Conservation (phyloP, 2,113 vertebrate species). For the Hirundichthys speculiger region DNA sequence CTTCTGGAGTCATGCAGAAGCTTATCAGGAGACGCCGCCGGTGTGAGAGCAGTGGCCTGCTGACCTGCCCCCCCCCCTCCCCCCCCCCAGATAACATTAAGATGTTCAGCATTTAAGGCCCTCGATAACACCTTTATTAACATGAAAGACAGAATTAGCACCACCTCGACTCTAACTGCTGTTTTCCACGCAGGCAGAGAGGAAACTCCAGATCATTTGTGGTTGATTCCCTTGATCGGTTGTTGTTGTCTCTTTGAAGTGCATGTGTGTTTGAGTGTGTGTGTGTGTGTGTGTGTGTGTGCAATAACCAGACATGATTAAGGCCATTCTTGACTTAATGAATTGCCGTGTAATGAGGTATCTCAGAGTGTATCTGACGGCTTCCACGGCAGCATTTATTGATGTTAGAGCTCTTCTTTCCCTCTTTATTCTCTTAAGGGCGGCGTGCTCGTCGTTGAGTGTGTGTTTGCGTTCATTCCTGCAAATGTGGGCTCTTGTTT, state of each 20-base stretch:
- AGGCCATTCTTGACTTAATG: conserved; percentile 72
- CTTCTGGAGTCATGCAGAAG: too few relatives aligned
- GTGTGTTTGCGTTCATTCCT: conserved; percentile 31
- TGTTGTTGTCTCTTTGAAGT: conserved; percentile 57
- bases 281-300: background rate
- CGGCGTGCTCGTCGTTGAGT: conserved; percentile 7
- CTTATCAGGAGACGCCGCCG: background rate
- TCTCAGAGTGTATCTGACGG: conserved; percentile 52
- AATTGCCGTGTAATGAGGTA: conserved; percentile 70
- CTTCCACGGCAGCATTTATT: conserved; percentile 59
- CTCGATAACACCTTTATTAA: conserved; percentile 8
- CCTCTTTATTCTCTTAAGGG: conserved; percentile 27
- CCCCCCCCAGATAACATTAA: conserved; percentile 2
- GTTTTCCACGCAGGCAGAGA: conserved; percentile 25
- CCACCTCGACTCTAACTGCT: conserved; percentile 32
- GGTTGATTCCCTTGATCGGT: conserved; percentile 59
- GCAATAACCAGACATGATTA: conserved; percentile 73
- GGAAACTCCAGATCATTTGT: conserved; percentile 47
- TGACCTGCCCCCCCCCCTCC: too few relatives aligned
- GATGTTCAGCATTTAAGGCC: conserved; percentile 15
- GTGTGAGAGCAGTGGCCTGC: background rate
- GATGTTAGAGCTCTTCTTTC: conserved; percentile 41
- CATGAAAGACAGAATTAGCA: conserved; percentile 39
- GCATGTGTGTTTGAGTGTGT: conserved; percentile 16
- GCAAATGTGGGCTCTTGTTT: conserved; percentile 35